These are phyloP conservation scores for Cepaea nemoralis DNA, from an alignment of 1,140 invertebrate genomes.

Conservation along the genomic window DNA sequence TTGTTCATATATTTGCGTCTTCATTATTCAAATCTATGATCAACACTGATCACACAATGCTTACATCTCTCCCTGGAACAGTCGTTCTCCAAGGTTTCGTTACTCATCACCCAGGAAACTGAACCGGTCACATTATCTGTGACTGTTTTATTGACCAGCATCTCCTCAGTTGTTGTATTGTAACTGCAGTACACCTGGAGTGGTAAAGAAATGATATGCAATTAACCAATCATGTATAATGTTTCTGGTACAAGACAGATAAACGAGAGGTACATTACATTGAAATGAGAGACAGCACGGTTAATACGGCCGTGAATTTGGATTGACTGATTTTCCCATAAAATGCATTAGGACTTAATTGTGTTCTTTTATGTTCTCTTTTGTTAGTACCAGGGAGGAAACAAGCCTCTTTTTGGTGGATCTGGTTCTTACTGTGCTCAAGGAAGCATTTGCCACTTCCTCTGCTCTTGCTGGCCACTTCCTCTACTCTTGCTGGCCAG, in stretches of 20 bases:
- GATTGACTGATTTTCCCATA: neutral
- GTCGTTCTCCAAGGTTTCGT: neutral
- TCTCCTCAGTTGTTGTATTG: neutral
- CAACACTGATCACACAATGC: neutral
- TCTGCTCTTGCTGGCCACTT: too few species aligned
- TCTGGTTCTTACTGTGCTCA: too few species aligned
- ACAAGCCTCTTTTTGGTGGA: too few species aligned
- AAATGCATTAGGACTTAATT: neutral
- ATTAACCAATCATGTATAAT: neutral
- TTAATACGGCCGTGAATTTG: neutral
- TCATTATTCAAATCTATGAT: neutral
- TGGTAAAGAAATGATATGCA: neutral
- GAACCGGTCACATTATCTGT: neutral
- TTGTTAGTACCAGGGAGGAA: too few species aligned
- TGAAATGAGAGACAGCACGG: neutral
- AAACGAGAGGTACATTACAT: neutral
- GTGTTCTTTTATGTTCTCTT: neutral
- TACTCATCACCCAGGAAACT: neutral
- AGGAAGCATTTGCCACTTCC: too few species aligned
- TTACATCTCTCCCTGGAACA: neutral
- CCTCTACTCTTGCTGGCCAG: too few species aligned
- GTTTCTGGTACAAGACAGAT: neutral
- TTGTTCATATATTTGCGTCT: neutral
- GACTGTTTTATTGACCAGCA: constrained; percentile 1
- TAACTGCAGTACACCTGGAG: constrained; percentile 18